Base-by-base conservation (phyloP, 2,888 invertebrate species). In the Neoscelio sp. region DNA sequence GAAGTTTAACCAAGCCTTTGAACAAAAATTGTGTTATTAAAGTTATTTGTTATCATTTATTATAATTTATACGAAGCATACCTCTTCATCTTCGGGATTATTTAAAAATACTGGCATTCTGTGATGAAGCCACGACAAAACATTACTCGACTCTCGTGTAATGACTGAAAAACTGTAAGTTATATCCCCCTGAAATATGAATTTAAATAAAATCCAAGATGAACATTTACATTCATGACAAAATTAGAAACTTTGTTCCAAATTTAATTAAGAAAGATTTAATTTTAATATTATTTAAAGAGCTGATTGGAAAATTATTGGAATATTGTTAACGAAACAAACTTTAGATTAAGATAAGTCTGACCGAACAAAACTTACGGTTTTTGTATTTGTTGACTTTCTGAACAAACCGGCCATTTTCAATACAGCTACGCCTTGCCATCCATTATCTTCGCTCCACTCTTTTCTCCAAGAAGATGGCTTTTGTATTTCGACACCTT, bases 51-150 rank as follows among this genome's bases (percentile, higher is more conserved):
- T 35, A 35, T 35, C 12, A 33, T 10, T 33, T 33, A 10, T 33
- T 10, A 33, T 33, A n/a, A n/a, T n/a, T n/a, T n/a, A n/a, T n/a
- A n/a, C n/a, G n/a, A n/a, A n/a, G n/a, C n/a, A 42, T 58, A 62
- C 95, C 83, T 92, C 89, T 80, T 94, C 92, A 88, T 94, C 92
- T 83, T 94, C 91, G 33, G 95, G 93, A 26, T 92, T 93, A 65
- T 94, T 93, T 42, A 97, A 91, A 83, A 96, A 92, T n/a, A 96
- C 95, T 67, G 96, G 96, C 93, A 95, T 94, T 86, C 96, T 92
- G 84, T 96, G 94, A 91, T 96, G 96, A 54, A 96, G 91, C 94
- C 95, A 95, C 26, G 93, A 92, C 80, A 96, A 88, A 10, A 93
- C 92, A 30, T 92, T 89, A 79, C 94, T 94, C 0, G 96, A 93